Evolutionary conservation across 2,113 vertebrate genomes (phyloP).

Genomic region (Manacus vitellinus): DNA sequence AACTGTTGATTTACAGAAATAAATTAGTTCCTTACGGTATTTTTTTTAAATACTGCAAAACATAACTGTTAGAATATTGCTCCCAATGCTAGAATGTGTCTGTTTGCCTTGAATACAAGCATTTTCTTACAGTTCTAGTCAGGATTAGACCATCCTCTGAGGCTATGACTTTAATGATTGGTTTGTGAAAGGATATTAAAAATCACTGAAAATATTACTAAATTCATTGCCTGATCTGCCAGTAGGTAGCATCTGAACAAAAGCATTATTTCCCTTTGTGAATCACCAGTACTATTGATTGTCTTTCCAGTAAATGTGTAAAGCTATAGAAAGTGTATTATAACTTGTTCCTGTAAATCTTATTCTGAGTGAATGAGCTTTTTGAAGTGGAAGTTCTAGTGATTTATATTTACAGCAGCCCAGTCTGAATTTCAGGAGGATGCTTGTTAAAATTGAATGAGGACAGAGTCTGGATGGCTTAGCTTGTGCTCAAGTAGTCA

Average conservation of each 20-base stretch:
- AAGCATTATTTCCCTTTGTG: background rate
- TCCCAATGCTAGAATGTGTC: background rate
- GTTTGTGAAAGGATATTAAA: conserved; percentile 34
- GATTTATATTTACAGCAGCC: conserved; percentile 42
- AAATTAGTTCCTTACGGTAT: background rate
- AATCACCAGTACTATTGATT: conserved; percentile 42
- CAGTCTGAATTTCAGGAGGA: conserved; percentile 26
- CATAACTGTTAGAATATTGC: background rate
- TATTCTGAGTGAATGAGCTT: conserved; percentile 25
- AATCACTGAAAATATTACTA: conserved; percentile 4
- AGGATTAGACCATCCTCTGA: background rate
- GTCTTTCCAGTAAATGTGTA: conserved; percentile 25
- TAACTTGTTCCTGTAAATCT: conserved; percentile 10
- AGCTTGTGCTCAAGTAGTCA: background rate
- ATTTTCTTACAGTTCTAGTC: background rate
- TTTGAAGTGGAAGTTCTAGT: background rate
- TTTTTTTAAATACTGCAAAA: background rate
- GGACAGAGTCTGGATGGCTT: background rate
- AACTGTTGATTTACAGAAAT: background rate
- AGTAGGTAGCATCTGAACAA: conserved; percentile 39
- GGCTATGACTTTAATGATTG: background rate
- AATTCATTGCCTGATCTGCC: conserved; percentile 30
- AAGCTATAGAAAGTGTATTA: conserved; percentile 13
- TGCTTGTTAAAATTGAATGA: conserved; percentile 9
- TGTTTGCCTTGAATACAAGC: background rate